Conservation (phyloP, 2,113 vertebrate species). For the Caranx melampygus region DNA sequence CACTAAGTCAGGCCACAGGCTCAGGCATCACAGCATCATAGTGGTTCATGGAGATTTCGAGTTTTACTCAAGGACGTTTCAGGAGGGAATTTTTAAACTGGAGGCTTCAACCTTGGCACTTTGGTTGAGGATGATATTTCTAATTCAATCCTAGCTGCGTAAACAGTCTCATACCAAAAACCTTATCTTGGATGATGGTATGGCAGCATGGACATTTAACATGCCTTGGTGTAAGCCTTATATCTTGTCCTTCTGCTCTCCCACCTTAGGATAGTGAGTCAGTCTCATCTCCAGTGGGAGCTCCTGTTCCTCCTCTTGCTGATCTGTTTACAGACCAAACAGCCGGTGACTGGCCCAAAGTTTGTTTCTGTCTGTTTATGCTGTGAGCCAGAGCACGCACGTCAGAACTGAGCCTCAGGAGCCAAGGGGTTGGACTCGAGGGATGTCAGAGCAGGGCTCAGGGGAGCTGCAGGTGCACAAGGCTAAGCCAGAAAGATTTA, state of each 20-base stretch:
- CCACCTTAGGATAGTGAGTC: constrained; percentile 46
- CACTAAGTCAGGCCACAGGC: neutral
- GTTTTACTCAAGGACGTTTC: constrained; percentile 16
- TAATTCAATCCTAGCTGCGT: constrained; percentile 28
- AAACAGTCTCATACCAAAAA: constrained; percentile 66
- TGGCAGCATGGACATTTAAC: constrained; percentile 60
- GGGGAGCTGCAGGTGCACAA: constrained; percentile 74
- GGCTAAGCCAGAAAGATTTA: constrained; percentile 39
- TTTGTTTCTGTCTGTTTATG: constrained; percentile 77
- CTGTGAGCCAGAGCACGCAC: constrained; percentile 47
- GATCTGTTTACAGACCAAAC: constrained; percentile 82
- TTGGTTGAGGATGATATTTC: constrained; percentile 40
- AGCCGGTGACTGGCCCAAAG: constrained; percentile 67
- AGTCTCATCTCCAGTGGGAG: constrained; percentile 73
- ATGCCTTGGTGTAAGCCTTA: constrained; percentile 59
- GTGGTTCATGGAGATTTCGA: neutral
- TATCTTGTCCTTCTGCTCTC: constrained; percentile 61
- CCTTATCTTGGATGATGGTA: constrained; percentile 63
- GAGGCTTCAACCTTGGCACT: constrained; percentile 24
- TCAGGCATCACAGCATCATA: neutral
- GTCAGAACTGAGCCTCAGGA: constrained; percentile 63
- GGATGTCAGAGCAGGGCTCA: constrained; percentile 31
- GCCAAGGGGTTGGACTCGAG: constrained; percentile 42
- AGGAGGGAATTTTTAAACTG: constrained; percentile 10
- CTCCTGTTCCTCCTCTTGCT: constrained; percentile 73